Conservation (phyloP, 1,140 invertebrate species). For the Archivesica marissinica region DNA sequence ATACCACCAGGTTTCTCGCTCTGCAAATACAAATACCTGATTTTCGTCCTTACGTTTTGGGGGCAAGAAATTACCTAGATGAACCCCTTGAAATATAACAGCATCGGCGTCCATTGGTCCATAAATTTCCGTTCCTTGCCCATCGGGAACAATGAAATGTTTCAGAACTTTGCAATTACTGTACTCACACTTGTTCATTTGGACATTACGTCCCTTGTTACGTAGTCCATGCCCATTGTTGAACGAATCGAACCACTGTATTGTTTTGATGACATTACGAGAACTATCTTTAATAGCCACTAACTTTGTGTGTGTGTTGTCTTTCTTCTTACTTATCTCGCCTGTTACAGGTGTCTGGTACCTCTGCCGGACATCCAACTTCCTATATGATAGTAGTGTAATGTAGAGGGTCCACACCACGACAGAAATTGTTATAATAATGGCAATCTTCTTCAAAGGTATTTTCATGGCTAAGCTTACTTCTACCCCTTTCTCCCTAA, state of each 20-base stretch:
- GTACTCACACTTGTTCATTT: not conserved
- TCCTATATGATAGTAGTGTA: too few species aligned
- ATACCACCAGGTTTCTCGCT: constrained; percentile 20
- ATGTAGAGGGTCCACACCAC: too few species aligned
- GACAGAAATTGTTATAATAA: too few species aligned
- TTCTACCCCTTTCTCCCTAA: too few species aligned
- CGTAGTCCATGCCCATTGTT: constrained; percentile 19
- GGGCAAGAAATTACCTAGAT: not conserved
- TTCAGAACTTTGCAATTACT: not conserved
- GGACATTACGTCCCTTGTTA: not conserved
- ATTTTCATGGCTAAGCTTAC: too few species aligned
- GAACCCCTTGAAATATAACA: constrained; percentile 16
- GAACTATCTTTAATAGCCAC: too few species aligned
- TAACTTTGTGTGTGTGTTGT: too few species aligned
- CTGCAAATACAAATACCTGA: constrained; percentile 22
- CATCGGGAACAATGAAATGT: not conserved
- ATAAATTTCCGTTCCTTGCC: not conserved
- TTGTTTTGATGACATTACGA: constrained; percentile 29
- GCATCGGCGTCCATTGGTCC: constrained; percentile 1
- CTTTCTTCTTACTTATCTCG: too few species aligned
- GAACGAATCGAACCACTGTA: constrained; percentile 10
- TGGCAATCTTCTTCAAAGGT: too few species aligned
- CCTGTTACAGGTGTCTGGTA: too few species aligned
- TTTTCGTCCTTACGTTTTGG: not conserved
- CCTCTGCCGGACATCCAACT: too few species aligned